Conservation (phyloP, 2,888 invertebrate species). For the Druceiella hillmani region DNA sequence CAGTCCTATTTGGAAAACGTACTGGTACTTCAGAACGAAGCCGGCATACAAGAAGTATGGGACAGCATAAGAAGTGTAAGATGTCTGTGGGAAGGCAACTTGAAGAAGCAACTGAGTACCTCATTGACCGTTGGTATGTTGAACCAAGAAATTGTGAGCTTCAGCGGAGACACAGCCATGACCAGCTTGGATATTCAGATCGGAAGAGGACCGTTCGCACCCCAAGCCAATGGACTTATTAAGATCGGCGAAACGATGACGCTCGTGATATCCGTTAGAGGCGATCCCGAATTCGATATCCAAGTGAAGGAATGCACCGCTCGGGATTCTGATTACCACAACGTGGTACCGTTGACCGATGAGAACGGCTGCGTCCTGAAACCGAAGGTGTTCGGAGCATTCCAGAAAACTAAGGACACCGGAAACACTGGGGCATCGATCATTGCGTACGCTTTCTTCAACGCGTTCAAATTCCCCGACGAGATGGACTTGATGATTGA, state of each 20-base stretch:
- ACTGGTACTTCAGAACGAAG: conserved; percentile 71
- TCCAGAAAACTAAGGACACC: conserved; percentile 74
- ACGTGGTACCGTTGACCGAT: conserved; percentile 66
- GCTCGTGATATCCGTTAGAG: conserved; percentile 71
- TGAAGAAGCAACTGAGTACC: conserved; percentile 68
- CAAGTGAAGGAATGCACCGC: conserved; percentile 73
- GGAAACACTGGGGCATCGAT: conserved; percentile 68
- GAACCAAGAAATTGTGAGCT: conserved; percentile 74
- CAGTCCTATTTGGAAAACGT: conserved; percentile 77
- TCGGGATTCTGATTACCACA: conserved; percentile 60
- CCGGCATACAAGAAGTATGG: conserved; percentile 73
- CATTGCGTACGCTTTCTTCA: conserved; percentile 73
- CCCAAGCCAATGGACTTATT: conserved; percentile 68
- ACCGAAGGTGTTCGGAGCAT: conserved; percentile 73
- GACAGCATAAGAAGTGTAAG: conserved; percentile 72
- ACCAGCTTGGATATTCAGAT: conserved; percentile 72
- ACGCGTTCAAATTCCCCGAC: conserved; percentile 80
- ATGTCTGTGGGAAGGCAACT: conserved; percentile 76
- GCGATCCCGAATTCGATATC: conserved; percentile 74
- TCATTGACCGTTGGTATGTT: conserved; percentile 74
- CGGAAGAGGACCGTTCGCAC: conserved; percentile 73
- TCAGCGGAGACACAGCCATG: conserved; percentile 79
- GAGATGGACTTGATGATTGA: conserved; percentile 78
- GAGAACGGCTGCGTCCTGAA: conserved; percentile 71
- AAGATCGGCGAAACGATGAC: conserved; percentile 81